A percentile compares a stretch with the other conserved stretches of the same genome.
These are phyloP conservation scores for Gryllus bimaculatus DNA, from an alignment of 1,140 invertebrate genomes.

Conservation along the genomic window DNA sequence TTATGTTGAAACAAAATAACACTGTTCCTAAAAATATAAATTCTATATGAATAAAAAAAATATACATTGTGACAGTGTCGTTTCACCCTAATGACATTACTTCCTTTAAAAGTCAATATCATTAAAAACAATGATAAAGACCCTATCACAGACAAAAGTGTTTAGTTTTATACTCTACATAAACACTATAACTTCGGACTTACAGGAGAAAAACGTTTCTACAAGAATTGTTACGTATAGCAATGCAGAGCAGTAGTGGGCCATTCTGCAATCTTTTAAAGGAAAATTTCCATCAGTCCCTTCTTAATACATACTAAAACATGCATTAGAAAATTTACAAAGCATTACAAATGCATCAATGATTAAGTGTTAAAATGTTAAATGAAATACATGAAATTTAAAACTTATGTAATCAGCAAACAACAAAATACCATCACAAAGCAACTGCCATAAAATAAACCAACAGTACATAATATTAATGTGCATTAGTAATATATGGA, in stretches of 20 bases:
- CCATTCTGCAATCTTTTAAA: too few species aligned
- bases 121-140: conserved; percentile 21
- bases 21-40: background rate
- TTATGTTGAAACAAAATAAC: background rate
- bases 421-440: too few species aligned
- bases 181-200: background rate
- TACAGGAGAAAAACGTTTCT: background rate
- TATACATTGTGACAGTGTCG: background rate
- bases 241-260: background rate
- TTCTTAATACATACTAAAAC: too few species aligned
- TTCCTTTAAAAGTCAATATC: conserved; percentile 23
- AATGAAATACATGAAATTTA: too few species aligned
- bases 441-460: too few species aligned
- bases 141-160: conserved; percentile 19
- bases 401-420: too few species aligned
- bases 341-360: too few species aligned
- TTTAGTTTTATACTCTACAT: background rate
- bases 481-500: too few species aligned
- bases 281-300: too few species aligned
- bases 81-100: conserved; percentile 19
- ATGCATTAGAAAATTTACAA: too few species aligned
- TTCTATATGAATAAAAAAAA: background rate
- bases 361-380: too few species aligned
- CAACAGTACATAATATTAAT: too few species aligned
- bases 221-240: background rate